Conservation (phyloP, 2,888 invertebrate genomes). For the Lobophora halterata region DNA sequence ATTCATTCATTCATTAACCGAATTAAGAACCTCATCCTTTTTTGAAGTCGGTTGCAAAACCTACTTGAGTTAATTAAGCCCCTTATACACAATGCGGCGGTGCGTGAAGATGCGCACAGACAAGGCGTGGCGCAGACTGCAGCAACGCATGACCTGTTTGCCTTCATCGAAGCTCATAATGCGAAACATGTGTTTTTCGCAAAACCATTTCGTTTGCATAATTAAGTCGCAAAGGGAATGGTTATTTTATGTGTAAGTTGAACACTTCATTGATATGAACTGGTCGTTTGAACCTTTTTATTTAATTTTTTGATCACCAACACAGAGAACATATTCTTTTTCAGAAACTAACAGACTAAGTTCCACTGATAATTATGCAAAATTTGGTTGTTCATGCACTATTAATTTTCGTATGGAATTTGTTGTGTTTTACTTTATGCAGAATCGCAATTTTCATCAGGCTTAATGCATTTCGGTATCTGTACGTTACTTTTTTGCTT, state of each 20-base stretch:
- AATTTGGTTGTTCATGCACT: slow-evolving; percentile 4
- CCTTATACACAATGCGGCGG: slow-evolving; percentile 3
- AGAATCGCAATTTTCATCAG: too few relatives aligned
- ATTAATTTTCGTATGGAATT: too few relatives aligned
- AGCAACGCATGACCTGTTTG: slow-evolving; percentile 18
- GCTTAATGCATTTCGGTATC: too few relatives aligned
- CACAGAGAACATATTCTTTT: too few relatives aligned
- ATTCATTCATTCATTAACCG: too few relatives aligned
- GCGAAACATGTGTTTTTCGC: slow-evolving; percentile 15
- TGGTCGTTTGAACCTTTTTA: not conserved
- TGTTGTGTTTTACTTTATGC: too few relatives aligned
- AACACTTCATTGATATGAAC: slow-evolving; percentile 3
- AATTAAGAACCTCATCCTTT: not conserved
- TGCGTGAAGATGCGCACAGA: slow-evolving; percentile 27
- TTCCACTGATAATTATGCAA: too few relatives aligned
- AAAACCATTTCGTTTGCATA: too few relatives aligned
- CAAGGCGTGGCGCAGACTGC: slow-evolving; percentile 21
- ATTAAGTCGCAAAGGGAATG: not conserved
- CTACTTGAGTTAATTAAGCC: slow-evolving; percentile 12
- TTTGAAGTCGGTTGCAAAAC: slow-evolving; percentile 7
- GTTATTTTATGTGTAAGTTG: not conserved
- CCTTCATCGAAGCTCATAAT: slow-evolving; percentile 5
- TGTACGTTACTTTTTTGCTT: too few relatives aligned
- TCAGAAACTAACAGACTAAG: too few relatives aligned
- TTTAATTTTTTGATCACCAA: not conserved